A percentile compares a stretch with the other conserved stretches of the same genome.
phyloP scores from a whole-genome alignment of 2,888 invertebrate species.

The Nomada fucata region DNA sequence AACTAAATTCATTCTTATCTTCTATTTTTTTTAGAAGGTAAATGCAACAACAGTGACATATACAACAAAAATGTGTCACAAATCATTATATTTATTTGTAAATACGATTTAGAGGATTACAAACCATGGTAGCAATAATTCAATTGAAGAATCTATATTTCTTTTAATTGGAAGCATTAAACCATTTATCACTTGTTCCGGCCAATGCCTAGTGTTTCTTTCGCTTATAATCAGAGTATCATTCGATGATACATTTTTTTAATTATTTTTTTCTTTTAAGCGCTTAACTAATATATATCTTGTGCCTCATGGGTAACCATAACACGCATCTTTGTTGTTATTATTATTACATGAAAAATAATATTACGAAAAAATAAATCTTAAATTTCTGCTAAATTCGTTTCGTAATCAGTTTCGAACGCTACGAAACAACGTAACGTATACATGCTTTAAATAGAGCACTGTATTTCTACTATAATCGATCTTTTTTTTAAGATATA shows the following conservation, averaged over 20 bases:
- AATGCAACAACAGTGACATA: background rate
- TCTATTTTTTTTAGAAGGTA: background rate
- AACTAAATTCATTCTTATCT: conserved; percentile 10
- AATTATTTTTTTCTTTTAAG: conserved; percentile 29
- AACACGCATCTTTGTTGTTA: conserved; percentile 43
- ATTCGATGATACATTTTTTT: conserved; percentile 54
- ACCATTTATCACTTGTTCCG: conserved; percentile 64
- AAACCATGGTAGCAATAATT: conserved; percentile 68
- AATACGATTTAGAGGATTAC: conserved; percentile 69
- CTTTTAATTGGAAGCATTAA: conserved; percentile 72
- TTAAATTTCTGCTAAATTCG: conserved; percentile 53
- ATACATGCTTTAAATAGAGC: conserved; percentile 39
- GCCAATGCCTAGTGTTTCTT: conserved; percentile 63
- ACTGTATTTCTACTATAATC: conserved; percentile 34
- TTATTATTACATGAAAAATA: conserved; percentile 32
- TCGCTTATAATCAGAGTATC: conserved; percentile 41
- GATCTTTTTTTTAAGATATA: conserved; percentile 22
- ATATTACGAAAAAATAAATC: conserved; percentile 51
- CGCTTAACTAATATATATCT: conserved; percentile 65
- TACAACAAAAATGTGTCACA: conserved; percentile 51
- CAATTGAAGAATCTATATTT: conserved; percentile 66
- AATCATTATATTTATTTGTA: conserved; percentile 72
- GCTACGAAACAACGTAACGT: conserved; percentile 37
- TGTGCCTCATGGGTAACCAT: conserved; percentile 59
- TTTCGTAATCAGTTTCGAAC: conserved; percentile 22